Evolutionary conservation across 2,888 invertebrate genomes (phyloP), one percentile per base, ranked within the genome.

Genomic region (Drosophila nr. perissopoda): DNA sequence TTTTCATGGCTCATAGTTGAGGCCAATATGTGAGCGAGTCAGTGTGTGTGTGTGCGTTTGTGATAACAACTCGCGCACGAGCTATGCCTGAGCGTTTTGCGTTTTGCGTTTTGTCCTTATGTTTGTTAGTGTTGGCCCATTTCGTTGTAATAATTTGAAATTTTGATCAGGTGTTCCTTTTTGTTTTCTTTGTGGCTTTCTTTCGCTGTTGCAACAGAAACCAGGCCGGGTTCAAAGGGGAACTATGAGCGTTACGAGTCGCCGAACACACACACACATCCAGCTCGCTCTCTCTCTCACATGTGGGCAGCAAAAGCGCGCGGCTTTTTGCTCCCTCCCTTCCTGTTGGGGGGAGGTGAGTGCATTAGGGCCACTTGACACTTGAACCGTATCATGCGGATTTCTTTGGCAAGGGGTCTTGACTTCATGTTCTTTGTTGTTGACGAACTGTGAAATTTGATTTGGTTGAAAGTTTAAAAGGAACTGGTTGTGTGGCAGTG

Each of bases 131-230:
- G 29, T 51, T 78, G 75, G 83, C 58, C 56, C 75, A 85, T 78
- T 88, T 88, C 75, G 78, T 65, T 73, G 84, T 87, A 82, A 79
- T 87, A 89, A 87, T 89, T 89, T 87, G 89, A 87, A 87, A 89
- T 87, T 81, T 87, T 87, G 84, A 87, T 87, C 87, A 87, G 87
- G 87, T 87, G 87, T 89, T 84, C 84, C 67, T 72, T 73, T 73
- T 68, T 59, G 54, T 70, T 31, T 56, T 31, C 51, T 53, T 63
- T 63, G 71, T 75, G 84, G 87, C 85, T 84, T 82, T 78, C 85
- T 85, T 74, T 76, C 42, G 18, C 52, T 51, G 59, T n/a, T 45
- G 34, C 51, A 74, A 21, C 58, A 13, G 8, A 54, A 57, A 63
- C 45, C 56, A 69, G 75, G 73, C 21, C 51, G 68, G 76, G 87